A percentile compares a stretch with the other conserved stretches of the same genome.
These are phyloP conservation scores for Tor tambroides DNA, from an alignment of 2,113 vertebrate genomes.

Conservation along the genomic window DNA sequence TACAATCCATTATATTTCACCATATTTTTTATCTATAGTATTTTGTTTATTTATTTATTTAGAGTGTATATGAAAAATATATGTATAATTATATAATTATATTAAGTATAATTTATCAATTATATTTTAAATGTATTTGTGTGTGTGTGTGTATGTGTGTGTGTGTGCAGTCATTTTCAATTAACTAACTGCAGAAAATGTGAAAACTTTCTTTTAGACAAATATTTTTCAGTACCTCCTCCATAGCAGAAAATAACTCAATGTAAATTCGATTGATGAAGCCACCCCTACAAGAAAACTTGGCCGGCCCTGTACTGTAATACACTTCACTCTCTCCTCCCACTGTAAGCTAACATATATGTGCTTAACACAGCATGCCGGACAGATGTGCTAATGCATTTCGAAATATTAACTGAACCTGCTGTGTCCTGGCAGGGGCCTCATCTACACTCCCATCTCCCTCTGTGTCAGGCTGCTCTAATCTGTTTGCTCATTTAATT, in stretches of 20 bases:
- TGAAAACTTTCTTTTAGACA: neutral
- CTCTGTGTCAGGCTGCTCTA: conserved; percentile 63
- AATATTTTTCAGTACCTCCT: neutral
- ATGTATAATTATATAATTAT: too few species aligned
- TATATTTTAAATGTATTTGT: too few species aligned
- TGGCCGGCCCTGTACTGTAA: conserved; percentile 3
- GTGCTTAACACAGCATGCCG: conserved; percentile 49
- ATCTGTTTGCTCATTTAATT: conserved; percentile 81
- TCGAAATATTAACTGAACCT: conserved; percentile 63
- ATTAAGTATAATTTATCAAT: too few species aligned
- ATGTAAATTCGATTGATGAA: neutral
- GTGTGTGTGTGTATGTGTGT: too few species aligned
- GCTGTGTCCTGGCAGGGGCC: conserved; percentile 64
- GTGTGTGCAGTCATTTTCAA: neutral
- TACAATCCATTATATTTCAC: too few species aligned
- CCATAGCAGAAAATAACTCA: neutral
- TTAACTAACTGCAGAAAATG: neutral
- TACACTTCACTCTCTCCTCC: conserved; percentile 15
- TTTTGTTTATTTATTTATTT: too few species aligned
- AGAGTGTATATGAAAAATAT: too few species aligned
- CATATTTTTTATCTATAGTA: too few species aligned
- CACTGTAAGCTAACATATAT: conserved; percentile 17
- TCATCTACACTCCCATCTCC: conserved; percentile 59
- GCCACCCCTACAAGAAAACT: neutral
- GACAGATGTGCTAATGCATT: conserved; percentile 69